phyloP scores from a whole-genome alignment of 2,113 vertebrate species.

The Nipponia nippon region DNA sequence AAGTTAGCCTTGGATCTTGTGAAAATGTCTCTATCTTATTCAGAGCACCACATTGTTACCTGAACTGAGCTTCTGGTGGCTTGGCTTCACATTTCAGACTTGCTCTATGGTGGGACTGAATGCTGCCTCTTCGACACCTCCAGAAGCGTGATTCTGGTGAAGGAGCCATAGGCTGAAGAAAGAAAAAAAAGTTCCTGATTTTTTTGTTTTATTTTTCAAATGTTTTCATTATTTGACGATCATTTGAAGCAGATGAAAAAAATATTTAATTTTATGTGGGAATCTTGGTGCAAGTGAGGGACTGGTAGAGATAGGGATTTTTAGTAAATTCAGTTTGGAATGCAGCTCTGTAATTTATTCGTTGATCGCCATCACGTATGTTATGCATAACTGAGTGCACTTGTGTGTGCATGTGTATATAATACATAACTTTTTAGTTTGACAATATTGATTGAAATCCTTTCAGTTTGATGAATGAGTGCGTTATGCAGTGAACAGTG shows the following conservation, averaged over 20 bases:
- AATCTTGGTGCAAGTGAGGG: background rate
- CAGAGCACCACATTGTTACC: background rate
- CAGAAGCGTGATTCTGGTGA: background rate
- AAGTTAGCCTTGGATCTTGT: background rate
- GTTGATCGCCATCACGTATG: background rate
- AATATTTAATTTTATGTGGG: background rate
- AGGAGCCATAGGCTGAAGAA: background rate
- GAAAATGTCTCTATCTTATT: background rate
- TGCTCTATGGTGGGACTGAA: background rate
- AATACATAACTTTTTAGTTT: background rate
- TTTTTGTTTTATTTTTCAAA: background rate
- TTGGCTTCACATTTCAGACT: background rate
- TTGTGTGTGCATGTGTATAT: background rate
- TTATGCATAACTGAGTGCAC: background rate
- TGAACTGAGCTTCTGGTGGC: background rate
- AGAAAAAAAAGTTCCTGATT: background rate
- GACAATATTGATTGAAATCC: background rate
- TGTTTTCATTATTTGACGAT: background rate
- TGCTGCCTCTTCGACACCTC: background rate
- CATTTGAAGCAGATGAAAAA: background rate
- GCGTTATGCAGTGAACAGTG: background rate
- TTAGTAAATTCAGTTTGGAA: background rate
- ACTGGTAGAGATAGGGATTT: background rate
- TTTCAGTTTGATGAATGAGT: slow-evolving; percentile 9
- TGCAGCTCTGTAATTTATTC: background rate